Evolutionary conservation across 2,888 invertebrate species (phyloP).

Genomic region (Lampropteryx suffumata): DNA sequence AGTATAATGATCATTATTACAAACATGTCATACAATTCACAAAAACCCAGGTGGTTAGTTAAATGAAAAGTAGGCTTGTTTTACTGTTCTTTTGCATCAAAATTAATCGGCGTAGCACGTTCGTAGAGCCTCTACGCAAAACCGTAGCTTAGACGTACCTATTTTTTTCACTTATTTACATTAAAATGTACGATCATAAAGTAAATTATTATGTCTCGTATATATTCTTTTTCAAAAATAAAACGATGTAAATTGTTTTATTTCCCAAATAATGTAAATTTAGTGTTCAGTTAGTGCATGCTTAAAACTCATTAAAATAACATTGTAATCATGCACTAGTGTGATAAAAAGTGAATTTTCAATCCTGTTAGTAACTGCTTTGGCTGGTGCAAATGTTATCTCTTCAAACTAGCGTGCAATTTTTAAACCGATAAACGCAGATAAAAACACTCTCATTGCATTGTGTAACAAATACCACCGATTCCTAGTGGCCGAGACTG

Average conservation of each 20-base stretch:
- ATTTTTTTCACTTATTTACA: conserved; percentile 1
- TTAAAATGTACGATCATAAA: background rate
- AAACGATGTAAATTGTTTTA: no score
- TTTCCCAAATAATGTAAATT: no score
- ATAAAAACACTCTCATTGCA: conserved; percentile 44
- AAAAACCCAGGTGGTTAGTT: background rate
- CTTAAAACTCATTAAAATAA: no score
- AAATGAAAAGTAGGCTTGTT: background rate
- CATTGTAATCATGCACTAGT: background rate
- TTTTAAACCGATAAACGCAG: conserved; percentile 7
- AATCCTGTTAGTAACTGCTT: background rate
- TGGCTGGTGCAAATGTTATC: background rate
- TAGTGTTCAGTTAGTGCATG: no score
- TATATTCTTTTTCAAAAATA: no score
- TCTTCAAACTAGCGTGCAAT: conserved; percentile 1
- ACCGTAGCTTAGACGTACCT: conserved; percentile 49
- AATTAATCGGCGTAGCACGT: conserved; percentile 51
- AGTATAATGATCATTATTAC: no score
- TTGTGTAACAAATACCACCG: conserved; percentile 23
- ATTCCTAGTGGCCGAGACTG: background rate
- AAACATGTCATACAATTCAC: no score
- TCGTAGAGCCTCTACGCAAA: conserved; percentile 69
- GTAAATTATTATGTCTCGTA: no score
- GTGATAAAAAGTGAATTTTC: background rate
- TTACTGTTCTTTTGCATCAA: background rate